These are phyloP conservation scores for Catagonus wagneri DNA, from an alignment of 2,113 vertebrate species.

Conservation along the genomic window DNA sequence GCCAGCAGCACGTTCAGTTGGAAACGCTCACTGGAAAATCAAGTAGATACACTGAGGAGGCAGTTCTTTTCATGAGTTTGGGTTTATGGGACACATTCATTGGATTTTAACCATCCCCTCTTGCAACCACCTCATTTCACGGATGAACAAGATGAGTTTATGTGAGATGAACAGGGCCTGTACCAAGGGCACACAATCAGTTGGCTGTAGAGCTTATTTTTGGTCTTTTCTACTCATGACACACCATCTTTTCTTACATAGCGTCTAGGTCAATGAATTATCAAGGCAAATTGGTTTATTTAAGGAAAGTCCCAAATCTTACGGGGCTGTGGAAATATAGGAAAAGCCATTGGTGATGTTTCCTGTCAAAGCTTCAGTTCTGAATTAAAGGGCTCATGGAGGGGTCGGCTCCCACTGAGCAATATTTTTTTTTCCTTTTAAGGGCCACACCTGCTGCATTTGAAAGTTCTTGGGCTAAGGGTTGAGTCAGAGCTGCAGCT, in stretches of 20 bases:
- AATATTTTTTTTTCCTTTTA: neutral
- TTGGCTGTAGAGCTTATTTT: neutral
- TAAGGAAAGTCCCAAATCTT: neutral
- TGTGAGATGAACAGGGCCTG: neutral
- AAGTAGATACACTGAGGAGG: neutral
- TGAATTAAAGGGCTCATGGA: neutral
- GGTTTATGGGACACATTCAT: neutral
- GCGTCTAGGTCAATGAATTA: neutral
- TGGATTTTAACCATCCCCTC: neutral
- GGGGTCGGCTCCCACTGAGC: neutral
- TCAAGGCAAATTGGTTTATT: neutral
- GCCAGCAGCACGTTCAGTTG: neutral
- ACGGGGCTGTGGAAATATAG: neutral
- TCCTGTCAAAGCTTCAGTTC: neutral
- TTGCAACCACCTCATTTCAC: neutral
- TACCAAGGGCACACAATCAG: neutral
- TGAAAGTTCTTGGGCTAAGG: no score
- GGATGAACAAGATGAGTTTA: neutral
- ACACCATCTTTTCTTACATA: neutral
- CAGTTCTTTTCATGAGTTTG: neutral
- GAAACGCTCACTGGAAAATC: slow-evolving; percentile 3
- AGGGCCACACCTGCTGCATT: no score
- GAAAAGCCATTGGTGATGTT: neutral
- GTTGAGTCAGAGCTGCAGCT: no score
- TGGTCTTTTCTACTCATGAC: neutral